A percentile compares a stretch with the other conserved stretches of the same genome.
Conservation (phyloP, 2,888 invertebrate species). For the Phrixothrix hirtus region DNA sequence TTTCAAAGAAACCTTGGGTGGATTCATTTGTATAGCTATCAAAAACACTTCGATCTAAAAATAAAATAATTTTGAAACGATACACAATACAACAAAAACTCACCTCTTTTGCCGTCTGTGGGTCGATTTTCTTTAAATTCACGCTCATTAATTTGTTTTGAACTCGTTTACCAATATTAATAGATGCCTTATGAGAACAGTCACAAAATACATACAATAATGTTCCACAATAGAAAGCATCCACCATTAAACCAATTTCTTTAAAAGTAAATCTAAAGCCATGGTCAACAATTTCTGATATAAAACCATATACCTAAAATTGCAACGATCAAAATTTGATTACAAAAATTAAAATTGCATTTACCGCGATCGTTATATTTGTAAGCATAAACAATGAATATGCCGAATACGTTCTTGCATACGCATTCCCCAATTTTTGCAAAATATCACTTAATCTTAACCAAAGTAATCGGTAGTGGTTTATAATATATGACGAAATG, state of each 20-base stretch:
- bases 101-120: constrained; percentile 66
- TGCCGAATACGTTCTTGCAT: constrained; percentile 68
- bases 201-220: constrained; percentile 68
- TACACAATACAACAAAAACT: constrained; percentile 5
- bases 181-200: constrained; percentile 68
- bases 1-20: constrained; percentile 68
- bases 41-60: constrained; percentile 68
- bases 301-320: constrained; percentile 63
- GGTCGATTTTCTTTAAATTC: constrained; percentile 62
- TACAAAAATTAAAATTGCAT: constrained; percentile 16
- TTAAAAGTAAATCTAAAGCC: constrained; percentile 69
- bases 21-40: constrained; percentile 71
- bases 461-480: constrained; percentile 67
- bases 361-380: constrained; percentile 67
- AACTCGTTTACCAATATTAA: constrained; percentile 67
- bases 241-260: constrained; percentile 68
- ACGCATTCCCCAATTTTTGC: constrained; percentile 68
- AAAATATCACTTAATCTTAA: constrained; percentile 68
- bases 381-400: constrained; percentile 70
- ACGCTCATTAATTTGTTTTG: constrained; percentile 65
- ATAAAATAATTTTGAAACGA: constrained; percentile 26
- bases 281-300: constrained; percentile 69
- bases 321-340: not conserved
- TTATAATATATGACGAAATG: constrained; percentile 62
- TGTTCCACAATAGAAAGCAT: constrained; percentile 64